Conservation (phyloP, 2,113 vertebrate species). For the Ariopsis seemanni region DNA sequence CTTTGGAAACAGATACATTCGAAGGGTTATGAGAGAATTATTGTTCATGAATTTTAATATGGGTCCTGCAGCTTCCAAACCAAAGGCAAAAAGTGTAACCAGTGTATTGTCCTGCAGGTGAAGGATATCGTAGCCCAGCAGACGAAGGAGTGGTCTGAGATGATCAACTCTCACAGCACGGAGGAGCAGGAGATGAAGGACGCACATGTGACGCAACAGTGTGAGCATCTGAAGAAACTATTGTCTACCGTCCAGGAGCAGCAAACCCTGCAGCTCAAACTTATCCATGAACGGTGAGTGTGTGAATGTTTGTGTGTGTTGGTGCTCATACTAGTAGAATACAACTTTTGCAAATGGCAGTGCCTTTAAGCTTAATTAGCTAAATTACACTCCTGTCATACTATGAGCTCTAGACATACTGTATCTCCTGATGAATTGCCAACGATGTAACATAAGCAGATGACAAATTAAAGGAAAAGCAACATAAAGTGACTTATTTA, state of each 20-base stretch:
- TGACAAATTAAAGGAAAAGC: neutral
- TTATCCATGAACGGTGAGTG: conserved; percentile 90
- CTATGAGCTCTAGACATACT: neutral
- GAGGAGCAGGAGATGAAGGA: conserved; percentile 93
- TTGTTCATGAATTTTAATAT: neutral
- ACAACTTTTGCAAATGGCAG: neutral
- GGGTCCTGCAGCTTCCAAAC: no score
- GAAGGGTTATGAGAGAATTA: neutral
- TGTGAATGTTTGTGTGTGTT: neutral
- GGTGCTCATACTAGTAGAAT: neutral
- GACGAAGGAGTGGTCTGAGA: conserved; percentile 97
- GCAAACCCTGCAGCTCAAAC: conserved; percentile 89
- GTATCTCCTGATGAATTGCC: neutral
- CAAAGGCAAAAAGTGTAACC: neutral
- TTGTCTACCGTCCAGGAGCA: conserved; percentile 87
- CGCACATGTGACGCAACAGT: conserved; percentile 89
- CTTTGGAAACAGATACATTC: neutral
- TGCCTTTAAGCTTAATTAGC: neutral
- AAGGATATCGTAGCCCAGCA: conserved; percentile 95
- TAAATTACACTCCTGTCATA: conserved; percentile 1
- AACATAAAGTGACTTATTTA: neutral
- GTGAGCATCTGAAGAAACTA: conserved; percentile 89
- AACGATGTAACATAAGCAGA: neutral
- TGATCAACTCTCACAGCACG: conserved; percentile 86
- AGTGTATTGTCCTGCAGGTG: conserved; percentile 70